Evolutionary conservation across 2,113 vertebrate species (phyloP).

Genomic region (Callorhinus ursinus): DNA sequence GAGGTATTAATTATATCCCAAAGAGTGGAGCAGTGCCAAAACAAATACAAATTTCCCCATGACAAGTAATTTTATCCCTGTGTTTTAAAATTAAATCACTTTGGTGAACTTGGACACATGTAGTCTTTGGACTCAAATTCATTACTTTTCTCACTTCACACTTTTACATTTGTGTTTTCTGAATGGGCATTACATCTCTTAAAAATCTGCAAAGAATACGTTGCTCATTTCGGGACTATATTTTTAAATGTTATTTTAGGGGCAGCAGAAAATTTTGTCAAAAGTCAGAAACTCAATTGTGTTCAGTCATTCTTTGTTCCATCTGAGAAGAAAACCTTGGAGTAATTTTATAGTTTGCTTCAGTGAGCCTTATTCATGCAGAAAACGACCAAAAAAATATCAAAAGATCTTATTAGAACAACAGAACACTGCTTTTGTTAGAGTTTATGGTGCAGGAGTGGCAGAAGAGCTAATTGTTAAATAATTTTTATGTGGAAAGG

Average conservation of each 20-base stretch:
- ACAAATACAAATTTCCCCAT: conserved; percentile 52
- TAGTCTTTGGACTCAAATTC: conserved; percentile 39
- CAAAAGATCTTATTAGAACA: conserved; percentile 66
- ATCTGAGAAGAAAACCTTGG: not conserved
- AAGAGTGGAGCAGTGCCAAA: not conserved
- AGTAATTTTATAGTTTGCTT: conserved; percentile 73
- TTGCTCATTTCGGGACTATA: not conserved
- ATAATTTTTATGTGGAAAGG: conserved; percentile 70
- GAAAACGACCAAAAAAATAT: conserved; percentile 72
- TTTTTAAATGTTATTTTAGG: conserved; percentile 63
- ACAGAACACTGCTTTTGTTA: conserved; percentile 76
- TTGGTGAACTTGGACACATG: conserved; percentile 47
- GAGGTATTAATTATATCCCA: not conserved
- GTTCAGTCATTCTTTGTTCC: conserved; percentile 65
- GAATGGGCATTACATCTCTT: conserved; percentile 20
- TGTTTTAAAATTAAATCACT: not conserved
- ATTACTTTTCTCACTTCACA: conserved; percentile 49
- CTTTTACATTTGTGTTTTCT: conserved; percentile 50
- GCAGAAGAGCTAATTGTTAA: conserved; percentile 50
- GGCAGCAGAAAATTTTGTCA: conserved; percentile 53
- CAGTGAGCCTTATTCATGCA: conserved; percentile 55
- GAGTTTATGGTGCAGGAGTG: not conserved
- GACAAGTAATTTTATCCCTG: conserved; percentile 44
- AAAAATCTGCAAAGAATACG: conserved; percentile 36
- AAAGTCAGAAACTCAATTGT: conserved; percentile 40